Conservation (phyloP, 2,113 vertebrate species). For the Heterotilapia buettikoferi region DNA sequence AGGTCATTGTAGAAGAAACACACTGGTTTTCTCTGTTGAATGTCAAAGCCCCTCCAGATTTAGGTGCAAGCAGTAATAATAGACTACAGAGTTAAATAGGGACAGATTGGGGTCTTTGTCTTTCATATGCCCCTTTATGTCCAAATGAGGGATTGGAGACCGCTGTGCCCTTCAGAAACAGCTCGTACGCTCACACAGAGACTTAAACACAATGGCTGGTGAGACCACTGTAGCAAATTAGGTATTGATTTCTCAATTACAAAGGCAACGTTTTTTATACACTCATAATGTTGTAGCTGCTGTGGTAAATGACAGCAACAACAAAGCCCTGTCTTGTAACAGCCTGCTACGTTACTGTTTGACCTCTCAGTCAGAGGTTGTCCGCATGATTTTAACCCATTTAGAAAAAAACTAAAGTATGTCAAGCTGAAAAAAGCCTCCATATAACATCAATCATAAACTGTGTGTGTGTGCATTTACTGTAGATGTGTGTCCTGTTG, state of each 20-base stretch:
- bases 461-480: not conserved
- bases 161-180: constrained; percentile 36
- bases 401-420: not conserved
- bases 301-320: constrained; percentile 55
- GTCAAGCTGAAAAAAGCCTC: not conserved
- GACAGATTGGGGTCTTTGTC: constrained; percentile 33
- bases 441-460: not conserved
- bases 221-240: constrained; percentile 65
- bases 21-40: not conserved
- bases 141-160: constrained; percentile 46
- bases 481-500: not conserved
- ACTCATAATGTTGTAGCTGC: constrained; percentile 55
- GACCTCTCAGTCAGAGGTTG: not conserved
- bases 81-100: constrained; percentile 15
- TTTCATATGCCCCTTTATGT: constrained; percentile 53
- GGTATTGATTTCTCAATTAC: constrained; percentile 75
- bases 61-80: constrained; percentile 7
- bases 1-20: not conserved
- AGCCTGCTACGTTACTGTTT: constrained; percentile 20
- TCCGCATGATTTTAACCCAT: not conserved
- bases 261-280: constrained; percentile 43
- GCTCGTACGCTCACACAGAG: constrained; percentile 7
- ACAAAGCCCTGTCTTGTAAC: constrained; percentile 50
- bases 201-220: constrained; percentile 42
- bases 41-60: constrained; percentile 2